Evolutionary conservation across 2,888 invertebrate genomes (phyloP).

Genomic region (Gastracanthus pulcherrimus): DNA sequence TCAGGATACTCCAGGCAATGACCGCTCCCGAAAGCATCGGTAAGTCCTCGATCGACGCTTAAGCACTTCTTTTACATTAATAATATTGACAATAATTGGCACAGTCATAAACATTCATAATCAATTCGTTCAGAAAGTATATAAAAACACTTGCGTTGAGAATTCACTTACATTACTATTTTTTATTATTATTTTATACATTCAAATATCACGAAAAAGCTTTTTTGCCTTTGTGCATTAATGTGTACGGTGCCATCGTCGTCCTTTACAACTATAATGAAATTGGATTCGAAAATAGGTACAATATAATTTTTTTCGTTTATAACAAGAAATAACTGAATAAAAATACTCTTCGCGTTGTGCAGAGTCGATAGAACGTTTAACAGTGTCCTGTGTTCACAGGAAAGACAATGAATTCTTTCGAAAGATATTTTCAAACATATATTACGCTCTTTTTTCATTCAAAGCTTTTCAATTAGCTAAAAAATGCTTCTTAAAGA

Average conservation of each 20-base stretch:
- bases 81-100: slow-evolving; percentile 28
- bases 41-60: slow-evolving; percentile 75
- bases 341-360: slow-evolving; percentile 59
- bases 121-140: background rate
- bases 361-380: slow-evolving; percentile 66
- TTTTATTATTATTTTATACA: background rate
- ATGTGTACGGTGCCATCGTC: slow-evolving; percentile 59
- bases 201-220: slow-evolving; percentile 57
- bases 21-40: slow-evolving; percentile 84
- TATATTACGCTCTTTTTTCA: background rate
- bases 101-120: slow-evolving; percentile 9
- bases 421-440: slow-evolving; percentile 14
- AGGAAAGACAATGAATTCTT: slow-evolving; percentile 68
- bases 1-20: slow-evolving; percentile 89
- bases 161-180: background rate
- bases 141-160: background rate
- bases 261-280: slow-evolving; percentile 63
- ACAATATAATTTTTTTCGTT: slow-evolving; percentile 32
- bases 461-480: no score
- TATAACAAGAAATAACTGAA: slow-evolving; percentile 58
- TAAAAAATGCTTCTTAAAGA: slow-evolving; percentile 16
- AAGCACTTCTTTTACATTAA: slow-evolving; percentile 42
- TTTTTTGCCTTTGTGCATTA: slow-evolving; percentile 66
- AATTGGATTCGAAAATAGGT: slow-evolving; percentile 28
- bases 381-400: slow-evolving; percentile 74